Conservation (phyloP, 2,797 vertebrate species). For the Heliangelus exortis region DNA sequence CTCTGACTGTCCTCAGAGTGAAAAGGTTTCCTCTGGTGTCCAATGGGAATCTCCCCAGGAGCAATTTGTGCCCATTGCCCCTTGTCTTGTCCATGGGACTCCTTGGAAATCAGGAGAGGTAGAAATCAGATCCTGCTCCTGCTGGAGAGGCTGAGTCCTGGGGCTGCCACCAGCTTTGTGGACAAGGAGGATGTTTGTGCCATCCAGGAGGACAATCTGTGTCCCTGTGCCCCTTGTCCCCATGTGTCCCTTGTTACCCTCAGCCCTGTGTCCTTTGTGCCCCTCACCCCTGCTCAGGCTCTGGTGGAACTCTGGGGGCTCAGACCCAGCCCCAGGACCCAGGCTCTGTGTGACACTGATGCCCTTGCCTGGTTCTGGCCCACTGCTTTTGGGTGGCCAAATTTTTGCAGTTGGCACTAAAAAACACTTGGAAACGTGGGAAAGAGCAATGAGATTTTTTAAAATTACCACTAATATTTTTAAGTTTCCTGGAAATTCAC, state of each 20-base stretch:
- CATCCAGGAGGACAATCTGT: neutral
- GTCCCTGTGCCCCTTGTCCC: neutral
- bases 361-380: neutral
- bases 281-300: neutral
- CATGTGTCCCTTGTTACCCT: neutral
- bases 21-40: too few species aligned
- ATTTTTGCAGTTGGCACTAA: neutral
- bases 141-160: neutral
- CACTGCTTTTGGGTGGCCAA: neutral
- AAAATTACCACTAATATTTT: too few species aligned
- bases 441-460: neutral
- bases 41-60: too few species aligned
- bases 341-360: neutral
- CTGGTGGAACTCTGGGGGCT: neutral
- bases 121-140: too few species aligned
- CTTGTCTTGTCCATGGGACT: too few species aligned
- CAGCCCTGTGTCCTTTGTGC: neutral
- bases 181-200: neutral
- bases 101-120: too few species aligned
- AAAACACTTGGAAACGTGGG: neutral
- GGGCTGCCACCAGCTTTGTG: neutral
- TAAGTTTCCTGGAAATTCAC: neutral
- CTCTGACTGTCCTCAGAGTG: too few species aligned
- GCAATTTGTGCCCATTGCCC: too few species aligned
- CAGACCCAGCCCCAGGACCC: neutral